Evolutionary conservation across 2,113 vertebrate genomes (phyloP).

Genomic region (Syngnathoides biaculeatus): DNA sequence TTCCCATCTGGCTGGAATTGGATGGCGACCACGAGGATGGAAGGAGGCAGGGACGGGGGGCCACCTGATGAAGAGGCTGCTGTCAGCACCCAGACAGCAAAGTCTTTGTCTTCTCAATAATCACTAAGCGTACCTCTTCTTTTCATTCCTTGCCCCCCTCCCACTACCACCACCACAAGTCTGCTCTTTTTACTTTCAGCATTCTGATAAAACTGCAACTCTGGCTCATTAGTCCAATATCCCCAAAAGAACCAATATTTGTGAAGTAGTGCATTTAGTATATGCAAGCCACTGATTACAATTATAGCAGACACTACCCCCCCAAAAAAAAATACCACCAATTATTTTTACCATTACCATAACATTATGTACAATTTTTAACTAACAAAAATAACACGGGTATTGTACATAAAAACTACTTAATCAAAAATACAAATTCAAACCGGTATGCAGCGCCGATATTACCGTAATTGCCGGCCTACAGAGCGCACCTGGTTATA

Average conservation of each 20-base stretch:
- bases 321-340: too few relatives aligned
- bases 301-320: too few relatives aligned
- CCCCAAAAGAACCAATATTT: too few relatives aligned
- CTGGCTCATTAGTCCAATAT: not conserved
- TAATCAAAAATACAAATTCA: too few relatives aligned
- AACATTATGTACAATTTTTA: too few relatives aligned
- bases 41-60: conserved; percentile 53
- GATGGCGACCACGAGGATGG: conserved; percentile 54
- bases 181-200: conserved; percentile 14
- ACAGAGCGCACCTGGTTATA: too few relatives aligned
- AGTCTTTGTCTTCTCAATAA: conserved; percentile 74
- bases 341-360: too few relatives aligned
- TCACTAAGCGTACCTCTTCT: conserved; percentile 60
- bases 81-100: conserved; percentile 64
- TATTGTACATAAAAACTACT: too few relatives aligned
- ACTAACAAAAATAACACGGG: too few relatives aligned
- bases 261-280: not conserved
- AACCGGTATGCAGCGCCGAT: too few relatives aligned
- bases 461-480: too few relatives aligned
- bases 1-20: conserved; percentile 66
- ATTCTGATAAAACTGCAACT: not conserved
- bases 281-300: too few relatives aligned
- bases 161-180: conserved; percentile 22
- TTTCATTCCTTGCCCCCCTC: conserved; percentile 42
- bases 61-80: conserved; percentile 69